Evolutionary conservation across 2,797 vertebrate genomes (phyloP).

Genomic region (Melanotaenia maccullochi): DNA sequence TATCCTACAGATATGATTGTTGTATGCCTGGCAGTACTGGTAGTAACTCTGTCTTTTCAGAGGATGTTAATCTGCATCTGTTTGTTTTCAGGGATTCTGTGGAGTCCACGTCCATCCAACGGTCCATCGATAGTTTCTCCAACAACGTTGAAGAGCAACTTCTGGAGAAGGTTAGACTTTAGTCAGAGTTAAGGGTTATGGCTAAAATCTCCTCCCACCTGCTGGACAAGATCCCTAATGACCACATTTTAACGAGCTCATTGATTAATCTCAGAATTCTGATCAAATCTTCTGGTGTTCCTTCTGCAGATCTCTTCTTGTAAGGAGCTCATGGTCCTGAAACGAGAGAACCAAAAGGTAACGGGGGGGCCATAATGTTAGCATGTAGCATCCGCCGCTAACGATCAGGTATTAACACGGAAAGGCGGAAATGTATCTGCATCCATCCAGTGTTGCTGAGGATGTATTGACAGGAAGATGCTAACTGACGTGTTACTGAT

Average conservation of each 20-base stretch:
- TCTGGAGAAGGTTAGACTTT: constrained; percentile 62
- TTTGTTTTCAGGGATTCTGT: constrained; percentile 59
- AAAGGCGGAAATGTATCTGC: no score
- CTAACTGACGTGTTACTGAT: no score
- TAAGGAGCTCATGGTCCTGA: constrained; percentile 52
- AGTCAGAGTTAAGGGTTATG: background rate
- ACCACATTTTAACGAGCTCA: no score
- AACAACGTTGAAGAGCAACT: constrained; percentile 59
- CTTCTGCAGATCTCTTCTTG: constrained; percentile 50
- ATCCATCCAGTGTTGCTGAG: no score
- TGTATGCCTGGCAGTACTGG: no score
- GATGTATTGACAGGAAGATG: no score
- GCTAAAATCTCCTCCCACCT: no score
- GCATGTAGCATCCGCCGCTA: background rate
- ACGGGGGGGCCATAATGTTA: constrained; percentile 2
- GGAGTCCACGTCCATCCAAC: constrained; percentile 51
- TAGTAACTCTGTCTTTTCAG: background rate
- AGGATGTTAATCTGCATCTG: background rate
- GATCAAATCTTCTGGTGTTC: background rate
- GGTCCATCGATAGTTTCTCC: constrained; percentile 55
- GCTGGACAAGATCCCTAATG: no score
- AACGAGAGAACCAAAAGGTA: constrained; percentile 70
- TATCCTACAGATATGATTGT: no score
- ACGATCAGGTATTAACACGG: no score
- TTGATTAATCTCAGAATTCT: no score